These are phyloP conservation scores for Akabosia matsudoensis DNA, from an alignment of 1,140 invertebrate species.

Conservation along the genomic window DNA sequence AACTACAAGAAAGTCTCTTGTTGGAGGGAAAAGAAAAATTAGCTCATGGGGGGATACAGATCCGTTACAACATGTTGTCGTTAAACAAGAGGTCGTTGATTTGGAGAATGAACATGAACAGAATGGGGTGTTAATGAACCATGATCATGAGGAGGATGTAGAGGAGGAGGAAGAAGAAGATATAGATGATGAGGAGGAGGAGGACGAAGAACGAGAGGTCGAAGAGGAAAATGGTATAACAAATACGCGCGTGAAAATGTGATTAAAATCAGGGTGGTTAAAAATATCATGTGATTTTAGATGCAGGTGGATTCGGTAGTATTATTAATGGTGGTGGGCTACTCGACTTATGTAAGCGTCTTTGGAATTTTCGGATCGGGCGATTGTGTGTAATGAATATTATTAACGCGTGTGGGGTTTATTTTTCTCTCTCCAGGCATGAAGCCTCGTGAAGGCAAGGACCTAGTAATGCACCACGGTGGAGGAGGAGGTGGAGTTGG, in stretches of 20 bases:
- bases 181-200: not conserved
- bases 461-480: slow-evolving; percentile 41
- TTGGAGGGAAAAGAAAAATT: too few species aligned
- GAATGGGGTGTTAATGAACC: not conserved
- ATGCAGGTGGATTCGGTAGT: not conserved
- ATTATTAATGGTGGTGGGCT: slow-evolving; percentile 7
- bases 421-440: slow-evolving; percentile 43
- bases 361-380: not conserved
- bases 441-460: slow-evolving; percentile 48
- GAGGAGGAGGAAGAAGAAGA: not conserved
- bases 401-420: not conserved
- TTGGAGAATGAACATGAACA: not conserved
- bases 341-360: not conserved
- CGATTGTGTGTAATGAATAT: not conserved
- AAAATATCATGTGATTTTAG: not conserved
- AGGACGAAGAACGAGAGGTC: not conserved
- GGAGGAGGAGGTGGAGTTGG: slow-evolving; percentile 38
- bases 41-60: too few species aligned
- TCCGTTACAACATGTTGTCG: not conserved
- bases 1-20: too few species aligned
- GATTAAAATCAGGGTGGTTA: too few species aligned
- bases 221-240: too few species aligned
- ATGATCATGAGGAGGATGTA: not conserved
- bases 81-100: not conserved
- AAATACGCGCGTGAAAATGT: too few species aligned